Evolutionary conservation across 2,113 vertebrate species (phyloP).

Genomic region (Chunga burmeisteri): DNA sequence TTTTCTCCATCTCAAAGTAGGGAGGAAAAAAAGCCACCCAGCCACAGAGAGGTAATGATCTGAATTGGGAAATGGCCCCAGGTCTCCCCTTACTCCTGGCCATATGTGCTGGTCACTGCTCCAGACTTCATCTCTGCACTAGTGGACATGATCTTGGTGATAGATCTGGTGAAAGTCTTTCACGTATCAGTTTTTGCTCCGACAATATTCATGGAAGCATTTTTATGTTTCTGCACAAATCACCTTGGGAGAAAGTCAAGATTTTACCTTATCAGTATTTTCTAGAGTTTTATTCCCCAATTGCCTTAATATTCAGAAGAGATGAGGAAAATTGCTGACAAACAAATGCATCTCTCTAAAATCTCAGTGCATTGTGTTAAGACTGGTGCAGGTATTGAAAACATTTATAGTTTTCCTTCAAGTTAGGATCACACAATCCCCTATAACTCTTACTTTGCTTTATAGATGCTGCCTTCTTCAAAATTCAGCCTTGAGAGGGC

Average conservation of each 20-base stretch:
- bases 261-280: background rate
- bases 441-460: background rate
- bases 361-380: background rate
- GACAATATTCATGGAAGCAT: background rate
- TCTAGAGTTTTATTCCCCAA: background rate
- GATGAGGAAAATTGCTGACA: background rate
- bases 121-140: background rate
- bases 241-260: background rate
- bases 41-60: background rate
- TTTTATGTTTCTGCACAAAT: background rate
- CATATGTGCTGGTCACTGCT: background rate
- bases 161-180: background rate
- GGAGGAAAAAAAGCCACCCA: background rate
- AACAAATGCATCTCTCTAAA: background rate
- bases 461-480: background rate
- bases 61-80: background rate
- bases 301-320: background rate
- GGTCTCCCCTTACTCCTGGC: background rate
- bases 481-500: background rate
- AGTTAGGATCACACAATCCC: background rate
- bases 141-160: background rate
- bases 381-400: background rate
- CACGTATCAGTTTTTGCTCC: background rate
- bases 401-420: background rate
- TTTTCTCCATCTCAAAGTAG: background rate